Evolutionary conservation across 2,888 invertebrate genomes (phyloP), one percentile per base, ranked within the genome.

Genomic region (Thelaira solivaga): DNA sequence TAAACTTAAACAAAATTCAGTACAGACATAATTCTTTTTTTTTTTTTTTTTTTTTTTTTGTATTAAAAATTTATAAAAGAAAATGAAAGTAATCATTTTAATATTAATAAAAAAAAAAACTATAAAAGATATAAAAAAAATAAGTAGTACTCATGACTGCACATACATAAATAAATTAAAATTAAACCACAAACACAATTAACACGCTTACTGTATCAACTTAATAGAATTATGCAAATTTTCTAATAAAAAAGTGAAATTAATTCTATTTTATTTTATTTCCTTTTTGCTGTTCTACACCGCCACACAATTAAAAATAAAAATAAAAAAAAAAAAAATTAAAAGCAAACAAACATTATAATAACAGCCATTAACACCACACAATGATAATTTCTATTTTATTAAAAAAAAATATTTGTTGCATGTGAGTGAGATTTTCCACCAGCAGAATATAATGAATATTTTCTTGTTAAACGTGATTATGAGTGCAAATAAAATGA

Each of bases 221-320:
- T 31, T 53, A 55, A 55, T 47, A 36, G 39, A 76, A 76, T 76
- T 76, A 76, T 68, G 75, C 57, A 68, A 64, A 69, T 68, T 69
- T 68, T n/a, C 16, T 47, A 22, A n/a, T n/a, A n/a, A n/a, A n/a
- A 43, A 31, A 43, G 62, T 3, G 43, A 31, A 39, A 26, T 3
- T 43, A 18, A 10, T 13, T 16, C 26, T 5, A 4, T 13, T 20
- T 22, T 29, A 4, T 29, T 41, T 10, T 1, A 24, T 11, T 22
- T 47, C 43, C 11, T 43, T n/a, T 26, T 51, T 11, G 45, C 16
- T 39, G 31, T 22, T 5, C 45, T 6, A 16, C 13, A 47, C 53
- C 34, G 31, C 16, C 31, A 39, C 18, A 18, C 13, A 59, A 22
- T 49, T 59, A n/a, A n/a, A n/a, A n/a, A n/a, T 39, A 4, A 8